Evolutionary conservation across 1,140 invertebrate species (phyloP), one percentile per base, ranked within the genome.

Genomic region (Drosophila triauraria): DNA sequence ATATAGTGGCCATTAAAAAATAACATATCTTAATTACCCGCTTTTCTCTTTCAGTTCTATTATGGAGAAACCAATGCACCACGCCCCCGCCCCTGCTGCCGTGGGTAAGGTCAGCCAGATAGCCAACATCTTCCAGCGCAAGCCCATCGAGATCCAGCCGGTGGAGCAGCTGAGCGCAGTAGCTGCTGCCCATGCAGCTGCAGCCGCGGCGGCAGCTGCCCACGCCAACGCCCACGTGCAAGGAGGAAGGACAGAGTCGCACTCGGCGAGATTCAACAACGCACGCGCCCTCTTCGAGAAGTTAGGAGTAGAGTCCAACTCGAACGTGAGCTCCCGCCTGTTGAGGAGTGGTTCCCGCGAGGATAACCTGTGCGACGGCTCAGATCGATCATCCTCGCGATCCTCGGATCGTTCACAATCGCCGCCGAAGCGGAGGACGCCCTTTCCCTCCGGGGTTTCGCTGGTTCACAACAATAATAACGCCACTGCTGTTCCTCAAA

Each of bases 281-380:
- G 98, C 98, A 1, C 94, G 97, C 38, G 98, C 98, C 27, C 94
- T 99, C 25, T 99, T 99, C 93, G 98, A 98, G 93, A 98, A 98
- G 88, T 94, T 99, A 62, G 97, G 97, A 25, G 96, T 96, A 65
- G 96, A 97, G 78, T 92, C 91, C 25, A 92, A 80, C 38, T 95
- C 95, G 85, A 95, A 93, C 78, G 78, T 93, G 3, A 92, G 83
- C 50, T 68, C 84, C 1, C 82, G 92, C 12, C 75, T 92, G 27
- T 25, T 91, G 60, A 76, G 91, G 51, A 93, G 92, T 44, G 74
- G 87, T 8, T 93, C 92, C 7, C 88, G 91, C 20, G 92, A 93
- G 72, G 92, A 93, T 62, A 93, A 92, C 64, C 67, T 93, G 0
- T 91, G 83, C 42, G 91, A 92, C 68, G 69, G 83, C 12, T 86